Base-by-base conservation (phyloP, 2,888 invertebrate species). In the Prosopocoilus inquinatus region DNA sequence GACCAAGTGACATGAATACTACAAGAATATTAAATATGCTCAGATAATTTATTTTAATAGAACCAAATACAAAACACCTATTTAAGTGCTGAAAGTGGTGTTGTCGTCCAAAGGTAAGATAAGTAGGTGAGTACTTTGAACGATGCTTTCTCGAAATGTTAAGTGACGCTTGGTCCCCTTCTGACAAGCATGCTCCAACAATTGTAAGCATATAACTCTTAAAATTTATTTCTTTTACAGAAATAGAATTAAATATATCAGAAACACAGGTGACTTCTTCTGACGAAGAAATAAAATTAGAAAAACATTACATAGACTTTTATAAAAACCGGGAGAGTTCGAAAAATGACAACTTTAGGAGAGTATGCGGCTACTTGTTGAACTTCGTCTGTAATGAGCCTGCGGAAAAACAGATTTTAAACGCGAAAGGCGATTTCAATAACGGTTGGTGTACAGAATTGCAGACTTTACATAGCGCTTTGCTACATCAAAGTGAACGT, bases 391-490 rank as follows among this genome's bases (percentile, higher is more conserved):
- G 72, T 47, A 71, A 73, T 38, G 75, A 77, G 64, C 70, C 73
- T 1, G 64, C 64, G 0, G 73, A 73, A 55, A 72, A 71, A 45
- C 59, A 65, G 9, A 54, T 67, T 1, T 55, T 70, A 28, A 49
- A 57, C 13, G 64, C 54, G 9, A 67, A 57, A 34, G 65, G 67
- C 3, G 66, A 66, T 41, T 50, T 53, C 28, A 65, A 67, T n/a
- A 70, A 67, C 43, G 75, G 75, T 0, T 77, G 77, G 76, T 71
- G 67, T 50, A 73, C 73, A 2, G 75, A 77, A 38, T 71, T 75
- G 1, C 36, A 57, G 2, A 64, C 68, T 0, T 49, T 79, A 1
- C 64, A 70, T 47, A 64, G 63, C 32, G 75, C 77, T 1, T 64
- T 78, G 34, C 47, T 67, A 9, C 63, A 65, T 2, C 79, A 79